A percentile compares a stretch with the other conserved stretches of the same genome.
These are phyloP conservation scores for Clangula hyemalis DNA, from an alignment of 2,797 vertebrate species.

Conservation along the genomic window DNA sequence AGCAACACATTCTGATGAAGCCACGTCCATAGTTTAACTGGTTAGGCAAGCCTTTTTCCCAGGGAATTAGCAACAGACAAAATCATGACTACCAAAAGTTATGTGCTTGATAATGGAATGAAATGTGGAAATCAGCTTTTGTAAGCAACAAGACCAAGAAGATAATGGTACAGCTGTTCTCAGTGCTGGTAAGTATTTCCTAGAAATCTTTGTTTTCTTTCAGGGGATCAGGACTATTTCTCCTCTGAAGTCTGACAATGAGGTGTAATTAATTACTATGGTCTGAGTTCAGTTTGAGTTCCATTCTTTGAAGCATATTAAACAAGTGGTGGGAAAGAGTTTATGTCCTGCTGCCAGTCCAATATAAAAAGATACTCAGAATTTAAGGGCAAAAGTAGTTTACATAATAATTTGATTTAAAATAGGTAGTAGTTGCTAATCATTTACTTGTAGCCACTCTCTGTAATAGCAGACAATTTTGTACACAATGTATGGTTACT, in stretches of 20 bases:
- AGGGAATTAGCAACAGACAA: neutral
- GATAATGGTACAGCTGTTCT: neutral
- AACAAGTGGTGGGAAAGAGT: neutral
- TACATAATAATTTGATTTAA: neutral
- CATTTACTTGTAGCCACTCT: neutral
- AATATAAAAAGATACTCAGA: neutral
- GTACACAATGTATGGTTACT: neutral
- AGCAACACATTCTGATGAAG: neutral
- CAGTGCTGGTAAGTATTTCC: neutral
- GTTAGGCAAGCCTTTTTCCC: neutral
- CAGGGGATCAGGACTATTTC: neutral
- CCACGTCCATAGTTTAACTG: neutral
- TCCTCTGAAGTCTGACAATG: neutral
- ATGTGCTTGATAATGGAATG: neutral
- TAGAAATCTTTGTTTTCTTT: neutral
- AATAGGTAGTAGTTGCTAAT: neutral
- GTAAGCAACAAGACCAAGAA: neutral
- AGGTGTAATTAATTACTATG: neutral
- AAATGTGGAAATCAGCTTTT: constrained; percentile 13
- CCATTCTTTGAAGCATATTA: neutral
- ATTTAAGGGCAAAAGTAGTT: neutral
- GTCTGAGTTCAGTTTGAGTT: neutral
- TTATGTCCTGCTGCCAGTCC: neutral
- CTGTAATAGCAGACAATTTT: neutral
- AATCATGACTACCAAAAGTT: neutral